Base-by-base conservation (phyloP, 1,140 invertebrate species). In the Diorhabda sublineata region DNA sequence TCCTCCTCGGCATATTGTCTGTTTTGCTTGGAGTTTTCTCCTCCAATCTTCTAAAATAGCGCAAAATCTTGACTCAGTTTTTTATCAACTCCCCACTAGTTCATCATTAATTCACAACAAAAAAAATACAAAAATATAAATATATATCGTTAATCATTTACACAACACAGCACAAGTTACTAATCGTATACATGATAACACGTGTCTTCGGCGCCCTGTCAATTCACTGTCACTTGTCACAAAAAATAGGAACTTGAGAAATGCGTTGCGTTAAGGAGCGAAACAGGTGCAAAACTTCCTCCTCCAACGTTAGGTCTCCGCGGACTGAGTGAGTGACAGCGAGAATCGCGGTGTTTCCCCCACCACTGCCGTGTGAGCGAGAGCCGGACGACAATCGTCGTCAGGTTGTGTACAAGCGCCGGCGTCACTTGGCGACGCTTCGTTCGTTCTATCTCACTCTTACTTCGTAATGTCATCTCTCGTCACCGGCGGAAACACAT, bases 1-100 rank as follows among this genome's bases (percentile, higher is more conserved):
- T 88, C 73, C 85, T 81, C 75, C 87, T 84, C 72, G 86, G 84
- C 87, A 88, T 88, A 76, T 74, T 81, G 74, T 61, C 69, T 66
- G 62, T 42, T 57, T 63, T 67, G 59, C 63, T 66, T 70, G 73
- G 73, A 71, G 73, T 67, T 61, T 62, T 41, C 41, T 61, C 72
- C 74, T 75, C 74, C 73, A 72, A 58, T 64, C 71, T 73, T 59
- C 72, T 72, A 67, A 71, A 69, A 73, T 77, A 75, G 66, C 76
- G 77, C 73, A 79, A 73, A 80, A 80, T 80, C 69, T 78, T 79
- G 74, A 61, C 66, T 42, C 62, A 41, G 65, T 73, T 57, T 66
- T 60, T 61, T 61, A 4, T 62, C 63, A 56, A 26, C 26, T 1
- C 9, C 58, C 60, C 47, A 57, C 42, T 8, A 68, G 60, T 68